Percentiles rank a stretch among this genome's conserved stretches.
These are phyloP conservation scores for Chironomus riparius DNA, from an alignment of 2,888 invertebrate species.

Conservation along the genomic window DNA sequence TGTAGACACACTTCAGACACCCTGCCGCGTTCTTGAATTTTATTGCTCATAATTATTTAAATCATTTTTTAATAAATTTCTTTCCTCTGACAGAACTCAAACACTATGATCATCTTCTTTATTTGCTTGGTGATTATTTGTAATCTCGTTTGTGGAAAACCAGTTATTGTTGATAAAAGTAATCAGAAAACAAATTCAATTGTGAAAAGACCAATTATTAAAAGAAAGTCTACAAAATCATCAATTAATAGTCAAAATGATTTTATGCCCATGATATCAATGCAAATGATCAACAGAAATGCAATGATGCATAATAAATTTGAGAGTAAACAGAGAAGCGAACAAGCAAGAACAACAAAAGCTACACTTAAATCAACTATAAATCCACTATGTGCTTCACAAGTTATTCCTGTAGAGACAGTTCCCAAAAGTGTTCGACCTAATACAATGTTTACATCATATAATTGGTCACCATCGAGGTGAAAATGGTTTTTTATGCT, in stretches of 20 bases:
- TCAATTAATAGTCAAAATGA: too few species aligned
- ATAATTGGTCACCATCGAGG: not conserved
- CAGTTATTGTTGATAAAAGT: not conserved
- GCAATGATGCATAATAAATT: not conserved
- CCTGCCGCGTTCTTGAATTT: not conserved
- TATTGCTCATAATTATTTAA: not conserved
- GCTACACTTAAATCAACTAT: not conserved
- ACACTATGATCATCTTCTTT: not conserved
- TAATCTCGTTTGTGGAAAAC: not conserved
- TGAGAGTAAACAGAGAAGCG: not conserved
- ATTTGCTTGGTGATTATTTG: not conserved
- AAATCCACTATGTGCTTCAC: not conserved
- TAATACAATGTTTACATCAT: not conserved
- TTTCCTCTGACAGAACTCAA: not conserved
- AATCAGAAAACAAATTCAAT: not conserved
- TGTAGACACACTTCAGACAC: not conserved
- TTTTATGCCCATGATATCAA: too few species aligned
- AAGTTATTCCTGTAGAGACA: not conserved
- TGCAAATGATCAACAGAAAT: too few species aligned
- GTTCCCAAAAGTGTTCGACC: too few species aligned
- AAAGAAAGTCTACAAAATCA: too few species aligned
- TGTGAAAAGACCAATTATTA: not conserved
- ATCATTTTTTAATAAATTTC: not conserved
- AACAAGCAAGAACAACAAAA: not conserved
- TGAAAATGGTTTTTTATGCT: too few species aligned